Conservation (phyloP, 2,113 vertebrate genomes). For the Leucopsar rothschildi region DNA sequence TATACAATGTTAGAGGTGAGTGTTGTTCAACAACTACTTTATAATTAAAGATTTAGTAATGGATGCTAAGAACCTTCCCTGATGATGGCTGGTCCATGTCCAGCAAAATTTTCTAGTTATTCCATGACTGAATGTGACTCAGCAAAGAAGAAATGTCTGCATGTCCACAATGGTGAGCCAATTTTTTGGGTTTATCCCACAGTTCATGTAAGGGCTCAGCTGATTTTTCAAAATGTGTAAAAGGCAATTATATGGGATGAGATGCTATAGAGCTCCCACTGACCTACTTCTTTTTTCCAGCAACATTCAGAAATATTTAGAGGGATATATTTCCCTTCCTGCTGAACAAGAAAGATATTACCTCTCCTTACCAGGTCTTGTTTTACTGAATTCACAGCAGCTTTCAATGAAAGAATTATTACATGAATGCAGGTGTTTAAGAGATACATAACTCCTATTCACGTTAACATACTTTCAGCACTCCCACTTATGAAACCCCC, state of each 20-base stretch:
- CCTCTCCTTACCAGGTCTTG: background rate
- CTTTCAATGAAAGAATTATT: background rate
- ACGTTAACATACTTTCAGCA: background rate
- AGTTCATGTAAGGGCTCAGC: background rate
- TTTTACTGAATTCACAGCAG: background rate
- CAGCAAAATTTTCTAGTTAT: background rate
- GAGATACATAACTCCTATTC: background rate
- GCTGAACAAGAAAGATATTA: background rate
- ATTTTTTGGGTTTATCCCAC: background rate
- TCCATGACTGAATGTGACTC: background rate
- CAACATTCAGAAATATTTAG: background rate
- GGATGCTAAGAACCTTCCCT: background rate
- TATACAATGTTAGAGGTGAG: background rate
- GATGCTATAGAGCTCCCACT: background rate
- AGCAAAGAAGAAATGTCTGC: background rate
- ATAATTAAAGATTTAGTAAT: background rate
- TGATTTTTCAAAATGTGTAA: background rate
- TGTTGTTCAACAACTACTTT: background rate
- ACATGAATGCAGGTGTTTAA: background rate
- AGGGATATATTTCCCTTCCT: background rate
- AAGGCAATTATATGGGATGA: background rate
- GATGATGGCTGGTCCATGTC: fast-evolving
- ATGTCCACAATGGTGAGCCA: background rate
- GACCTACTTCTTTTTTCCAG: background rate
- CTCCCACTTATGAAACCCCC: background rate